Evolutionary conservation across 2,113 vertebrate species (phyloP).

Genomic region (Enhydra lutris): DNA sequence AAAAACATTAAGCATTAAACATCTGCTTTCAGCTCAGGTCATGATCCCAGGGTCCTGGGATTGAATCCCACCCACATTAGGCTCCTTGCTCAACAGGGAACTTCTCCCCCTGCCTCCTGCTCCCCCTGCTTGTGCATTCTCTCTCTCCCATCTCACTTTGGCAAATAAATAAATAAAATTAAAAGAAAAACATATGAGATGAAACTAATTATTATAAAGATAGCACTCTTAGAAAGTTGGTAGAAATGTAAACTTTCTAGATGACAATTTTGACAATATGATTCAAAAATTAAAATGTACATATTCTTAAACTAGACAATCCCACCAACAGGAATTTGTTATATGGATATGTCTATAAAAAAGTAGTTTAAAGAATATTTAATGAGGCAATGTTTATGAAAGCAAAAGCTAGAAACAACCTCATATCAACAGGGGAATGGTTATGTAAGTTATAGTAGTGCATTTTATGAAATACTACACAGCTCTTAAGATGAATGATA

Average conservation of each 20-base stretch:
- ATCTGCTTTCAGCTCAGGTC: not conserved
- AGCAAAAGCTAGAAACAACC: not conserved
- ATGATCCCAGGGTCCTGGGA: not conserved
- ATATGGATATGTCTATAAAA: not conserved
- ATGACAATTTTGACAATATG: not conserved
- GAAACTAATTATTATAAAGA: not conserved
- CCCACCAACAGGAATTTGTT: not conserved
- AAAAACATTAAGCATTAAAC: not conserved
- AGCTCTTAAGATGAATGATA: not conserved
- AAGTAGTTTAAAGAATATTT: not conserved
- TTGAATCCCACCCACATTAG: accelerated
- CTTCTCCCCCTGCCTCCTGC: not conserved
- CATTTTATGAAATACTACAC: not conserved
- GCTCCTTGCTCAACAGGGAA: not conserved
- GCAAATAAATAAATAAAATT: not conserved
- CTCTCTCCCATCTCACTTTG: not conserved
- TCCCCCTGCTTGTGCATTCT: not conserved
- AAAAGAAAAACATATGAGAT: not conserved
- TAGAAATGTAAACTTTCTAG: not conserved
- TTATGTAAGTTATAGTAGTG: not conserved
- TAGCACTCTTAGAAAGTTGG: not conserved
- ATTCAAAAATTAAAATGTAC: not conserved
- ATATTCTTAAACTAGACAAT: not conserved
- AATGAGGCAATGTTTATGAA: not conserved
- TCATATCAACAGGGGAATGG: not conserved